Evolutionary conservation across 2,113 vertebrate species (phyloP), one percentile per base, ranked within the genome.

Genomic region (Tricholaema leucomelas): DNA sequence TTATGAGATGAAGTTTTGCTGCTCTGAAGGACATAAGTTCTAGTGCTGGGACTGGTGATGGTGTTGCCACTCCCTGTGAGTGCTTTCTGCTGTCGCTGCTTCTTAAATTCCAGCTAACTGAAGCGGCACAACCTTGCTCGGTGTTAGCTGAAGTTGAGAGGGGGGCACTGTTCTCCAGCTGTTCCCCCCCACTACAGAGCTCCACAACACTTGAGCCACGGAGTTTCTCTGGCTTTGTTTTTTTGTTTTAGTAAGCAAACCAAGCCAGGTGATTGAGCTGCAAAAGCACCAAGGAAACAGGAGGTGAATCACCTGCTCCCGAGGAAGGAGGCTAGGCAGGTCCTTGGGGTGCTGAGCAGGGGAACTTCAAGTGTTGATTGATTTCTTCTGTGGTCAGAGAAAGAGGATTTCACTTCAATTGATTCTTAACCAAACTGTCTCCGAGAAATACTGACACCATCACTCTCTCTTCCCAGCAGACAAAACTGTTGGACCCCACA

Each of bases 401-500:
- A 90, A 23, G 36, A 35, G 84, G 36, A 19, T 63, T 84, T 93
- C 74, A 60, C 56, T 17, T 40, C 17, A 15, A 14, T 10, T 79
- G 70, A 52, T 60, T 69, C 25, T 87, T 79, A 15, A 0, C 4
- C 24, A 77, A 18, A 8, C 59, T 58, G 35, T 50, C 27, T 92
- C 27, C 44, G 42, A 60, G 78, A 87, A 85, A 56, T 81, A 87
- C 78, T 73, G 87, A 83, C 2, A 1, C 67, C 88, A 52, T 77
- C 74, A 3, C 71, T 90, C 84, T 78, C 80, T 95, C 56, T 88
- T 81, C 88, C 86, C 89, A 91, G 76, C 58, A 84, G 67, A 81
- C 84, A 79, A 85, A 94, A 76, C 80, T 92, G 59, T 46, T 90
- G 83, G 88, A 88, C 55, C 86, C 55, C 82, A 64, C 93, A 88